Percentiles rank a stretch among this genome's conserved stretches.
Evolutionary conservation across 2,113 vertebrate genomes (phyloP).

Genomic region (Spermophilus dauricus): DNA sequence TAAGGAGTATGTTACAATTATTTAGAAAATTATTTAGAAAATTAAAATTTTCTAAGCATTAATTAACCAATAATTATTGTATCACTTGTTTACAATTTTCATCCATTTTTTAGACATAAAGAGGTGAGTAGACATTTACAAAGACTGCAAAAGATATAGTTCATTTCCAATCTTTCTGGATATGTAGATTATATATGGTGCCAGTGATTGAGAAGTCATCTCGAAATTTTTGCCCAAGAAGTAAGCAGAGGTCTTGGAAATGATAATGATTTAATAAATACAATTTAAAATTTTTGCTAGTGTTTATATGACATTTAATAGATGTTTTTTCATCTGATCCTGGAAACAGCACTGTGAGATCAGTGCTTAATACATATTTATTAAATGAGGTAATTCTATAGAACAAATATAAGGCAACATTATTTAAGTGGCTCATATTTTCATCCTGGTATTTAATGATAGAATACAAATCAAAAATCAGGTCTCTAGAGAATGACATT

Average conservation of each 20-base stretch:
- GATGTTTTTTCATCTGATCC: constrained; percentile 1
- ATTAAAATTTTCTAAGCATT: not conserved
- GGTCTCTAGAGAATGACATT: not conserved
- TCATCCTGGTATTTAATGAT: constrained; percentile 45
- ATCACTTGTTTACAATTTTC: not conserved
- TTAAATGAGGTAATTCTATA: not conserved
- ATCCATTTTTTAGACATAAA: not conserved
- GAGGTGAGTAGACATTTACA: not conserved
- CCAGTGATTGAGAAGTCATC: not conserved
- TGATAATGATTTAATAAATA: not conserved
- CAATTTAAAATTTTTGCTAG: not conserved
- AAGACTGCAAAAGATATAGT: not conserved
- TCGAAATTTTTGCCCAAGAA: not conserved
- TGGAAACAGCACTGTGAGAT: not conserved
- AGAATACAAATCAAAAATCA: constrained; percentile 32
- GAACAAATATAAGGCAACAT: not conserved
- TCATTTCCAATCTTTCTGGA: not conserved
- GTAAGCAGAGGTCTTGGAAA: not conserved
- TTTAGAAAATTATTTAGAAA: no score
- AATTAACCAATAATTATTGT: not conserved
- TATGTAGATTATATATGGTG: not conserved
- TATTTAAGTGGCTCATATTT: constrained; percentile 36
- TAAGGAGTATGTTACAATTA: not conserved
- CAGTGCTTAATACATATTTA: not conserved
- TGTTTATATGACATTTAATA: not conserved